Percentiles rank a stretch among this genome's conserved stretches.
phyloP scores from a whole-genome alignment of 1,140 invertebrate genomes.

The Formica selysi region DNA sequence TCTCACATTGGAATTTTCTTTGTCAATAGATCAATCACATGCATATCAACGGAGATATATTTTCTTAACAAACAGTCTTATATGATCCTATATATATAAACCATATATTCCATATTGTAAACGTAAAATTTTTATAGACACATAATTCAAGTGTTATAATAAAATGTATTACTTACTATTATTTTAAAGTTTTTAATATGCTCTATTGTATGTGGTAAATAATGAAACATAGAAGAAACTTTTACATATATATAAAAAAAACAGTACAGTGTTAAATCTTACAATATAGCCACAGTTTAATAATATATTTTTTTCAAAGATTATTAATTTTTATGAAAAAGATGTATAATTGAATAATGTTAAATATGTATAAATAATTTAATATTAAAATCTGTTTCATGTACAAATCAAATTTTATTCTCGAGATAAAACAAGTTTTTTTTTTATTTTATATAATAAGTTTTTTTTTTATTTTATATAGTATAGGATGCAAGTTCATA shows the following conservation, averaged over 20 bases:
- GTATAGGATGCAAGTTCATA: not conserved
- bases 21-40: too few species aligned
- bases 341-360: not conserved
- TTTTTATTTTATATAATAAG: not conserved
- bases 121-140: too few species aligned
- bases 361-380: not conserved
- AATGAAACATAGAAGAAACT: not conserved
- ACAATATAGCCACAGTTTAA: too few species aligned
- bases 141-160: too few species aligned
- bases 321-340: not conserved
- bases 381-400: not conserved
- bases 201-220: not conserved
- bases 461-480: not conserved
- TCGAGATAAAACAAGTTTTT: not conserved
- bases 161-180: too few species aligned
- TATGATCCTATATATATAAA: too few species aligned
- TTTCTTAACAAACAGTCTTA: too few species aligned
- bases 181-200: too few species aligned
- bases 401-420: not conserved
- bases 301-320: not conserved
- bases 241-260: not conserved
- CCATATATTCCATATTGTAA: too few species aligned
- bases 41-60: too few species aligned
- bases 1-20: too few species aligned
- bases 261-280: not conserved